phyloP scores from a whole-genome alignment of 2,797 vertebrate genomes.

The Hephaestus fuliginosus region DNA sequence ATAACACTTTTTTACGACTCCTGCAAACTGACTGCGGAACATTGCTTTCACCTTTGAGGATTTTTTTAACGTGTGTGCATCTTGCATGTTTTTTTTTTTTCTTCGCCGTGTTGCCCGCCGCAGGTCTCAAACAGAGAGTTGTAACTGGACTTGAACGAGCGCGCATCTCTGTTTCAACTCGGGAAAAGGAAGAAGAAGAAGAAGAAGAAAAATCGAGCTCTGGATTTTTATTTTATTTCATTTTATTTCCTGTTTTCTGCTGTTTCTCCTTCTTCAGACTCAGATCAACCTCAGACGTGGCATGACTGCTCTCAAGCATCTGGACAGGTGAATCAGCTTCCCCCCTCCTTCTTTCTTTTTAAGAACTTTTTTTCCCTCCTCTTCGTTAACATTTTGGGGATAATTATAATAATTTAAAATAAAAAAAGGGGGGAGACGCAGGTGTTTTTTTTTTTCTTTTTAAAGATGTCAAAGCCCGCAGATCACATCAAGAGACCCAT shows the following conservation, averaged over 20 bases:
- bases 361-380: slow-evolving; percentile 75
- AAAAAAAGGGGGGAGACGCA: not conserved
- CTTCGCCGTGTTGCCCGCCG: slow-evolving; percentile 25
- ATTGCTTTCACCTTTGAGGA: slow-evolving; percentile 85
- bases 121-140: slow-evolving; percentile 63
- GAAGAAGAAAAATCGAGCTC: slow-evolving; percentile 39
- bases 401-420: slow-evolving; percentile 29
- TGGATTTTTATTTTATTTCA: slow-evolving; percentile 79
- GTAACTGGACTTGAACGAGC: slow-evolving; percentile 70
- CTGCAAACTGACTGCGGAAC: slow-evolving; percentile 80
- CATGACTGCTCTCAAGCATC: slow-evolving; percentile 82
- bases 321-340: slow-evolving; percentile 84
- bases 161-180: slow-evolving; percentile 68
- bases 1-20: slow-evolving; percentile 74
- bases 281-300: slow-evolving; percentile 74
- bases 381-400: slow-evolving; percentile 72
- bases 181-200: slow-evolving; percentile 42
- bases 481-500: slow-evolving; percentile 99
- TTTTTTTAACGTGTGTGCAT: slow-evolving; percentile 74
- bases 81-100: slow-evolving; percentile 62
- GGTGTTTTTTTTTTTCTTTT: slow-evolving; percentile 27
- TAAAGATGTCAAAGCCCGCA: slow-evolving; percentile 95
- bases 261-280: slow-evolving; percentile 13
- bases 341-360: slow-evolving; percentile 47
- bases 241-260: slow-evolving; percentile 61